Evolutionary conservation across 2,888 invertebrate species (phyloP).

Genomic region (Drosophila picticornis): DNA sequence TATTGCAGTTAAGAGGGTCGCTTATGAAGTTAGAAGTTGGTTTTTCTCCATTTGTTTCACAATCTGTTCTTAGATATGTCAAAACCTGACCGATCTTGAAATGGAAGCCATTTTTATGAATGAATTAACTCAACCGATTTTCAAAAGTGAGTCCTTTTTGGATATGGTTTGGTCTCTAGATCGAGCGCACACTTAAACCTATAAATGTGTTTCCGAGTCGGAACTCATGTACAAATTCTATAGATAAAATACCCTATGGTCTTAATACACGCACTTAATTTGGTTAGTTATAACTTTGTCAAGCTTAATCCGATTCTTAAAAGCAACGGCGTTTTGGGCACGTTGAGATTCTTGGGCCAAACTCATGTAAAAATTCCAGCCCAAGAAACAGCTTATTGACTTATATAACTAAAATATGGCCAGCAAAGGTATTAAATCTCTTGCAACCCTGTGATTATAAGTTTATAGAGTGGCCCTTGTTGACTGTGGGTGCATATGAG

Average conservation of each 20-base stretch:
- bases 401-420: no score
- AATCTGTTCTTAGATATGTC: no score
- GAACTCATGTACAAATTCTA: background rate
- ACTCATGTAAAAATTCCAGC: no score
- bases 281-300: background rate
- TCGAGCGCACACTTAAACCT: no score
- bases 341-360: background rate
- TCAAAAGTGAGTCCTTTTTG: background rate
- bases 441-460: background rate
- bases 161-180: no score
- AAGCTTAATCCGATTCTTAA: no score
- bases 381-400: background rate
- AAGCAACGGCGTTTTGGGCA: background rate
- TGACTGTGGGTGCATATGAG: slow-evolving; percentile 31
- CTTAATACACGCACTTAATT: background rate
- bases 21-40: background rate
- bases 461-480: slow-evolving; percentile 17
- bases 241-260: rapidly evolving
- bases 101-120: background rate
- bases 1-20: slow-evolving; percentile 12
- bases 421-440: background rate
- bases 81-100: background rate
- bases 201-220: no score
- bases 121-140: background rate
- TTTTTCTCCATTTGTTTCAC: background rate